Percentiles rank a stretch among this genome's conserved stretches.
Evolutionary conservation across 2,888 invertebrate genomes (phyloP).

Genomic region (Lithophane socia): DNA sequence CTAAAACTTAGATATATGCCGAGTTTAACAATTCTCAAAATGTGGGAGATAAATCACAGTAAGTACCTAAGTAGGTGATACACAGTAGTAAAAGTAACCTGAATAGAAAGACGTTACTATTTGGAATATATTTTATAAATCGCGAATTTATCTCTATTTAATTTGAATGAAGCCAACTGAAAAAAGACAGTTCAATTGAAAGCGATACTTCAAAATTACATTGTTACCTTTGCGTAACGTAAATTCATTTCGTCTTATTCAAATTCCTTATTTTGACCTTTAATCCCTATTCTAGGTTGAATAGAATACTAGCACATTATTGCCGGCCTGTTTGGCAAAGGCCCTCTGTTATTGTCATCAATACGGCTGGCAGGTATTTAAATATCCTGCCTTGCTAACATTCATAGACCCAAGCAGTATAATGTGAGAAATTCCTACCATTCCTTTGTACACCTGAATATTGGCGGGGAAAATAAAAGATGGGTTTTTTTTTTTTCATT

Average conservation of each 20-base stretch:
- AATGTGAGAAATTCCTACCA: conserved; percentile 41
- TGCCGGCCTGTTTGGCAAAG: conserved; percentile 27
- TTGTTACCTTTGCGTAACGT: neutral
- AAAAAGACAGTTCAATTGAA: conserved; percentile 8
- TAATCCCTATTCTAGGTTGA: conserved; percentile 4
- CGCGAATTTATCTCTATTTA: conserved; percentile 1
- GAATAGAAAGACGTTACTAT: too few relatives aligned
- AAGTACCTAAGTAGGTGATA: too few relatives aligned
- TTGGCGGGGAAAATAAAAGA: conserved; percentile 1
- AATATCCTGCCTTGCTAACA: conserved; percentile 31
- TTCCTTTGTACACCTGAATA: conserved; percentile 41
- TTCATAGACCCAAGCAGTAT: conserved; percentile 32
- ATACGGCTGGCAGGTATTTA: conserved; percentile 45
- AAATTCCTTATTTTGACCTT: conserved; percentile 32
- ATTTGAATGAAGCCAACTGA: conserved; percentile 19
- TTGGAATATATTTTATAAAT: neutral
- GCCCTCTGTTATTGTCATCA: conserved; percentile 29
- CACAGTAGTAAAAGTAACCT: too few relatives aligned
- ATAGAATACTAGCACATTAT: conserved; percentile 23
- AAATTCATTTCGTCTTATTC: conserved; percentile 17
- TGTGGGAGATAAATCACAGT: neutral
- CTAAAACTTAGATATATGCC: neutral
- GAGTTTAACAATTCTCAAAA: neutral
- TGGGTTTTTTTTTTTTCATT: neutral
- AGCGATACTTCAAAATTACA: conserved; percentile 21